These are phyloP conservation scores for Porites cylindrica DNA, from an alignment of 92 coral and sea anemone species.

Conservation along the genomic window DNA sequence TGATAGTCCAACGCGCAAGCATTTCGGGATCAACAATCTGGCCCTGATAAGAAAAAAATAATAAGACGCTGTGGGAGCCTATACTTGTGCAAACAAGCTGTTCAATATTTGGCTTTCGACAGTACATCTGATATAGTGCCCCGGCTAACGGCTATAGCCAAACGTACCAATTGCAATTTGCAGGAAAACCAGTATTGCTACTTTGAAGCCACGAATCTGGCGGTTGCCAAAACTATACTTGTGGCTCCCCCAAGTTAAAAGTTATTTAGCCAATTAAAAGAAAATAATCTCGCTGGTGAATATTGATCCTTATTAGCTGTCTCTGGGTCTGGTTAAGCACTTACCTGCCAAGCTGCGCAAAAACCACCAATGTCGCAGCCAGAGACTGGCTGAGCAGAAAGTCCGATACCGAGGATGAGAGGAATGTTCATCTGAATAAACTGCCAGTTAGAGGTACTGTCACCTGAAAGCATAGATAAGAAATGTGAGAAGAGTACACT, in stretches of 20 bases:
- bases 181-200: no score
- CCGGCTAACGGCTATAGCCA: no score
- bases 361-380: slow-evolving; percentile 87
- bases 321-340: background rate
- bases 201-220: no score
- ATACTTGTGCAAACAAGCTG: background rate
- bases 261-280: no score
- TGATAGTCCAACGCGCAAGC: slow-evolving; percentile 82
- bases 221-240: no score
- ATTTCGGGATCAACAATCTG: slow-evolving; percentile 81
- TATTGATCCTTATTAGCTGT: no score
- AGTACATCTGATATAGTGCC: no score
- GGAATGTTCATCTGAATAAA: slow-evolving; percentile 82
- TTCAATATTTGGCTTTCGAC: no score
- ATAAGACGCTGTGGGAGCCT: background rate
- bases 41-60: slow-evolving; percentile 21
- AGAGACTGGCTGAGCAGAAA: slow-evolving; percentile 83
- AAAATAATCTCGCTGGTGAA: no score
- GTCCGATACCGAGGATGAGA: slow-evolving; percentile 71
- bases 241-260: no score
- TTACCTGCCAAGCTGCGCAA: slow-evolving; percentile 57
- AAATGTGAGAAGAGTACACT: no score
- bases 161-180: no score
- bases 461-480: slow-evolving; percentile 40
- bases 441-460: slow-evolving; percentile 86